A percentile compares a stretch with the other conserved stretches of the same genome.
These are phyloP conservation scores for Mastomys natalensis DNA, from an alignment of 2,113 vertebrate species.

Conservation along the genomic window DNA sequence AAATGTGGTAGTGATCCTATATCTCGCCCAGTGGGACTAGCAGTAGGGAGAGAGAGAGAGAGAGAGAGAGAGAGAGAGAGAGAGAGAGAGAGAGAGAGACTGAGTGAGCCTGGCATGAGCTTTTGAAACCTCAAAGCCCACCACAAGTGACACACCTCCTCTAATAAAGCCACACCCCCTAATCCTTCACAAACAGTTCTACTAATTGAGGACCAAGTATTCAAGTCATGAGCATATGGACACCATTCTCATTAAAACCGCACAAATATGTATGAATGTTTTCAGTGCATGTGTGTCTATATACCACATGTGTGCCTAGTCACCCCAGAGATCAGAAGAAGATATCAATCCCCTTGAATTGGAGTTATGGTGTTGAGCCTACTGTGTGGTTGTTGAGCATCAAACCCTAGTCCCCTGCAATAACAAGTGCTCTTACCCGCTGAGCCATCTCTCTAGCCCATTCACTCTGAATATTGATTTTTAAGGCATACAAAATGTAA, in stretches of 20 bases:
- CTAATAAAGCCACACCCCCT: background rate
- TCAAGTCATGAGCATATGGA: background rate
- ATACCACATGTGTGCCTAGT: background rate
- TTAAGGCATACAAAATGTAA: background rate
- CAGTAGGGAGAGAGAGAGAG: background rate
- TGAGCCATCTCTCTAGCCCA: background rate
- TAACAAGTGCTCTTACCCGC: background rate
- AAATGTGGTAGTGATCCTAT: background rate
- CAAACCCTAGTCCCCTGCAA: background rate
- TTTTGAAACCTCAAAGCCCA: background rate
- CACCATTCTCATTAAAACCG: background rate
- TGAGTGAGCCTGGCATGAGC: too few species aligned
- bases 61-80: background rate
- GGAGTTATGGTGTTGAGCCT: background rate
- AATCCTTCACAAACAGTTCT: background rate
- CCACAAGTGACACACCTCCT: background rate
- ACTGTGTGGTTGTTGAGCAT: too few species aligned
- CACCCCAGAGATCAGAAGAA: background rate
- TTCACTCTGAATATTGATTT: background rate
- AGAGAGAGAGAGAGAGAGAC: background rate
- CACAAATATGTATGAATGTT: background rate
- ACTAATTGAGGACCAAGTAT: background rate
- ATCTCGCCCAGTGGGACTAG: background rate
- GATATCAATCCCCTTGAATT: background rate
- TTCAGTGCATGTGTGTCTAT: background rate